These are phyloP conservation scores for Cerceris rybyensis DNA, from an alignment of 2,888 invertebrate species.

Conservation along the genomic window DNA sequence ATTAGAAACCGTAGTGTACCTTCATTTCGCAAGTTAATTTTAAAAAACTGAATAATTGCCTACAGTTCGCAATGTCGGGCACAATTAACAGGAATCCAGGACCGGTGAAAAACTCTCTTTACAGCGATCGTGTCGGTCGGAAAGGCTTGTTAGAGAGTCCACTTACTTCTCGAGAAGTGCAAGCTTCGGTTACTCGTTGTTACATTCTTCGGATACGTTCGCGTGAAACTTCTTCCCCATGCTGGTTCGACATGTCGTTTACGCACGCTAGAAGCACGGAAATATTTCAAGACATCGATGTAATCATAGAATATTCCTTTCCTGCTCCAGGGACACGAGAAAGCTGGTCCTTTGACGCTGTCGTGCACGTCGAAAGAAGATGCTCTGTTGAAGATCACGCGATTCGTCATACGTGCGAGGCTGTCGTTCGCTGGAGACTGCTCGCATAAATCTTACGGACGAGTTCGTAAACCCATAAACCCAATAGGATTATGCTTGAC, in stretches of 20 bases:
- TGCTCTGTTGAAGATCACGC: conserved; percentile 31
- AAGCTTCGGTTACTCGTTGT: conserved; percentile 31
- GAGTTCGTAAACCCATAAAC: conserved; percentile 19
- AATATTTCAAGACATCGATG: conserved; percentile 55
- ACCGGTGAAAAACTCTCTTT: conserved; percentile 39
- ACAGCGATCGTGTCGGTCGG: conserved; percentile 15
- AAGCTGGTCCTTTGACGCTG: conserved; percentile 33
- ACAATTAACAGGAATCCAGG: conserved; percentile 48
- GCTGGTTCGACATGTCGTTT: conserved; percentile 34
- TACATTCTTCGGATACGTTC: conserved; percentile 46
- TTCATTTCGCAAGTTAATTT: conserved; percentile 18
- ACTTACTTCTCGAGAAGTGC: conserved; percentile 21
- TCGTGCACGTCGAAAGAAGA: conserved; percentile 6
- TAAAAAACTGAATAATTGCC: conserved; percentile 35
- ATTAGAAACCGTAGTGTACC: conserved; percentile 2
- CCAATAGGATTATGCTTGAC: conserved; percentile 12
- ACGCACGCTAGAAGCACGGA: conserved; percentile 35
- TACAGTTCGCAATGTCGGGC: not conserved
- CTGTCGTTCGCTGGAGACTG: conserved; percentile 27
- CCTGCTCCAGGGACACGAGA: conserved; percentile 44
- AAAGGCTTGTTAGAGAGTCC: conserved; percentile 42
- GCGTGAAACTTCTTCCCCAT: conserved; percentile 50
- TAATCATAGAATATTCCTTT: conserved; percentile 42
- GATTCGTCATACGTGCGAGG: conserved; percentile 39
- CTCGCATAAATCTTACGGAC: conserved; percentile 34